Evolutionary conservation across 2,113 vertebrate genomes (phyloP).

Genomic region (Heptranchias perlo): DNA sequence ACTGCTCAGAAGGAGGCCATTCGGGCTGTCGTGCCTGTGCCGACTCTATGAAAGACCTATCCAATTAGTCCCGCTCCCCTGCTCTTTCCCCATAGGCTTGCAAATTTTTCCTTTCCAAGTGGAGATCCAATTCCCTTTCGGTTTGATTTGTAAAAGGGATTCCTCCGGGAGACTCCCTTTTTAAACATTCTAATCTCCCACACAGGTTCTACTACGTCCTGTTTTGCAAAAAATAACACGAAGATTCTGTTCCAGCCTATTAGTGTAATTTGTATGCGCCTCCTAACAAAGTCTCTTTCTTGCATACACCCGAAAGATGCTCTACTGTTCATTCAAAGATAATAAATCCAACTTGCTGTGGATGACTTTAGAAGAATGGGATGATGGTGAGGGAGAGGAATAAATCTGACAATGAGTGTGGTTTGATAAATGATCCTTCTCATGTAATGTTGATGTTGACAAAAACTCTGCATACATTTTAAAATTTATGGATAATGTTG

Average conservation of each 20-base stretch:
- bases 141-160: not conserved
- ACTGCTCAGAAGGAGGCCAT: too few species aligned
- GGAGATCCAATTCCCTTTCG: not conserved
- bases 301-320: not conserved
- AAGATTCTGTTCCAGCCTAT: not conserved
- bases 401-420: not conserved
- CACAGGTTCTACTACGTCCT: not conserved
- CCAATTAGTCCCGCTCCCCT: too few species aligned
- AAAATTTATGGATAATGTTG: not conserved
- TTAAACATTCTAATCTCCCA: not conserved
- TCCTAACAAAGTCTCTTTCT: not conserved
- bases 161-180: not conserved
- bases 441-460: not conserved
- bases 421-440: not conserved
- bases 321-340: not conserved
- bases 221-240: not conserved
- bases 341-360: not conserved
- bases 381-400: not conserved
- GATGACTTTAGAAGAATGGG: not conserved
- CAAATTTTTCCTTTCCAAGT: too few species aligned
- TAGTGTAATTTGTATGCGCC: not conserved
- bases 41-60: too few species aligned
- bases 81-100: too few species aligned
- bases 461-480: not conserved
- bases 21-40: too few species aligned